These are phyloP conservation scores for Taxidea taxus DNA, from an alignment of 2,113 vertebrate species.

Conservation along the genomic window DNA sequence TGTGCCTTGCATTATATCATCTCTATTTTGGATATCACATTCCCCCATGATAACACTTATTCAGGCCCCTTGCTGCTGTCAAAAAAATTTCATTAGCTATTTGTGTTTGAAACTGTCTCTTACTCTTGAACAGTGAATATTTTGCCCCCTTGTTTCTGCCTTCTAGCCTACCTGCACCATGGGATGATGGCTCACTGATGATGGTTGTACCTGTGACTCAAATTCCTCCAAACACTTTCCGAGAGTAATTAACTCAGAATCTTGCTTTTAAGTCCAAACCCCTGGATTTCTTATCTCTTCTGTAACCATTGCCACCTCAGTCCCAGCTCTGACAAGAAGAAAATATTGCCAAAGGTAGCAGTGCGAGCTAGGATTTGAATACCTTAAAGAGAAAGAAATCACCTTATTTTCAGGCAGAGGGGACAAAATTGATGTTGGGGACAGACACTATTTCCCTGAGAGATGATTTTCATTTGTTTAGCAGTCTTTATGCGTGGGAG, in stretches of 20 bases:
- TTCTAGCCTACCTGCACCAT: not conserved
- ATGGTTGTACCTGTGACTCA: not conserved
- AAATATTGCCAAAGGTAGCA: not conserved
- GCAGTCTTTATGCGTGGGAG: not conserved
- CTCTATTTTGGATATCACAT: not conserved
- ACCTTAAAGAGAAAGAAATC: constrained; percentile 28
- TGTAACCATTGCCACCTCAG: not conserved
- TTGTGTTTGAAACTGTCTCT: not conserved
- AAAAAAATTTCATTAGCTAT: not conserved
- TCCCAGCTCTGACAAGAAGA: not conserved
- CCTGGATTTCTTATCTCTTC: not conserved
- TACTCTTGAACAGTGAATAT: not conserved
- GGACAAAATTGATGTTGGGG: not conserved
- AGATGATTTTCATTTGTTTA: constrained; percentile 53
- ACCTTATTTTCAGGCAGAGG: not conserved
- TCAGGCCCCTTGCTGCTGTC: not conserved
- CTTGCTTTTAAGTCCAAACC: not conserved
- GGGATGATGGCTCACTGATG: not conserved
- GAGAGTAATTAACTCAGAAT: not conserved
- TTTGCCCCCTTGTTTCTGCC: not conserved
- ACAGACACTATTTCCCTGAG: not conserved
- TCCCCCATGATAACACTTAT: not conserved
- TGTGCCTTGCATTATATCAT: not conserved
- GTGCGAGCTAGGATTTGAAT: not conserved
- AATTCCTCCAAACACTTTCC: not conserved